Conservation (phyloP, 2,797 vertebrate species). For the Myotis daubentonii region DNA sequence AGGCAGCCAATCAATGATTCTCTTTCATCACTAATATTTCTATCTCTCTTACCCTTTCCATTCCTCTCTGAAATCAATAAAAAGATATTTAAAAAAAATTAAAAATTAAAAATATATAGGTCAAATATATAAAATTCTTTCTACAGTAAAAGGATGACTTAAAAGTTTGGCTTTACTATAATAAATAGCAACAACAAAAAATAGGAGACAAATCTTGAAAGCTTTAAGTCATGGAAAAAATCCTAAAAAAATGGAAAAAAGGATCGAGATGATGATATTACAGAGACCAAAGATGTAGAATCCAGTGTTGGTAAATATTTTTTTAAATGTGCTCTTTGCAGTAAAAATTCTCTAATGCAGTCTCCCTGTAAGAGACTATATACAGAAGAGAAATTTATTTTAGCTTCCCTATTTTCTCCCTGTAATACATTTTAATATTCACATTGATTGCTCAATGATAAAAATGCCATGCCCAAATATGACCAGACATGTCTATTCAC, state of each 20-base stretch:
- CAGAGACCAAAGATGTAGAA: background rate
- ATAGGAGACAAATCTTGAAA: background rate
- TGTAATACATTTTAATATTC: background rate
- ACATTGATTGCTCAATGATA: background rate
- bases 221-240: background rate
- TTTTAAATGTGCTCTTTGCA: background rate
- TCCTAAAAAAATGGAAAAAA: background rate
- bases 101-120: too few relatives aligned
- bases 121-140: conserved; percentile 12
- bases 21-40: too few relatives aligned
- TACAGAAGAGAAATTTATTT: conserved; percentile 30
- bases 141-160: background rate
- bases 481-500: background rate
- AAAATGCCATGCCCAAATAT: background rate
- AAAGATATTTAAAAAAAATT: too few relatives aligned
- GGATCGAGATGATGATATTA: background rate
- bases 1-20: too few relatives aligned
- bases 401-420: conserved; percentile 2
- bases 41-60: too few relatives aligned
- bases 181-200: background rate
- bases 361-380: background rate
- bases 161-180: background rate
- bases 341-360: background rate
- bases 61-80: too few relatives aligned
- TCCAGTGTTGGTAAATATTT: background rate